Percentiles rank a stretch among this genome's conserved stretches.
These are phyloP conservation scores for Morone chrysops DNA, from an alignment of 2,113 vertebrate species.

Conservation along the genomic window DNA sequence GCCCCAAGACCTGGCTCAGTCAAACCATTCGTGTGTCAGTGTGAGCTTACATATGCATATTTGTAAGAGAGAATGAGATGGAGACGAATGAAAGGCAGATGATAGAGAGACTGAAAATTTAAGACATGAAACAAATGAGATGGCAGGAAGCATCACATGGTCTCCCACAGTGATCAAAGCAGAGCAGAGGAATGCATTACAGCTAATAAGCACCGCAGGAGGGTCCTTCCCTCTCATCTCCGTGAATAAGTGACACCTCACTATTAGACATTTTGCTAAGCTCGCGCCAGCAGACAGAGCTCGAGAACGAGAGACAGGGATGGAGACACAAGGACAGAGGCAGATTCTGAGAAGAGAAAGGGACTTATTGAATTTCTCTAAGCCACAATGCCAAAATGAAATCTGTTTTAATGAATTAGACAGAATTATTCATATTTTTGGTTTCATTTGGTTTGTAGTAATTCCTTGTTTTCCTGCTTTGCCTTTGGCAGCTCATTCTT, in stretches of 20 bases:
- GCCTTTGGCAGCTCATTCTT: neutral
- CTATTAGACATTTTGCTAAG: constrained; percentile 28
- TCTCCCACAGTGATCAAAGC: constrained; percentile 62
- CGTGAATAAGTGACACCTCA: constrained; percentile 15
- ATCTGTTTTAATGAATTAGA: constrained; percentile 1
- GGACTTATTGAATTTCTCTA: neutral
- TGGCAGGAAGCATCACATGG: constrained; percentile 27
- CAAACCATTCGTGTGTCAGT: neutral
- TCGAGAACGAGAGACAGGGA: neutral
- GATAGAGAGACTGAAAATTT: constrained; percentile 16
- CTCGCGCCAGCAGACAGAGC: constrained; percentile 22
- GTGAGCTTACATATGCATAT: neutral
- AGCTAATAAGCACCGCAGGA: constrained; percentile 55
- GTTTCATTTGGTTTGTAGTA: constrained; percentile 3
- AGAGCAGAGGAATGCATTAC: constrained; percentile 32
- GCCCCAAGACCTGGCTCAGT: neutral
- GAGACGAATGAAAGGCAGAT: neutral
- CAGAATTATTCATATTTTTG: constrained; percentile 26
- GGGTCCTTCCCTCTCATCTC: constrained; percentile 29
- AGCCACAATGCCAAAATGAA: neutral
- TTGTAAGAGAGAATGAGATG: neutral
- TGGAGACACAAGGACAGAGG: constrained; percentile 7
- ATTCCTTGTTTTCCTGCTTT: neutral
- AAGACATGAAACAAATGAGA: constrained; percentile 37
- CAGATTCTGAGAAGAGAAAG: neutral